Percentiles rank a stretch among this genome's conserved stretches.
Evolutionary conservation across 2,113 vertebrate genomes (phyloP).

Genomic region (Neoarius graeffei): DNA sequence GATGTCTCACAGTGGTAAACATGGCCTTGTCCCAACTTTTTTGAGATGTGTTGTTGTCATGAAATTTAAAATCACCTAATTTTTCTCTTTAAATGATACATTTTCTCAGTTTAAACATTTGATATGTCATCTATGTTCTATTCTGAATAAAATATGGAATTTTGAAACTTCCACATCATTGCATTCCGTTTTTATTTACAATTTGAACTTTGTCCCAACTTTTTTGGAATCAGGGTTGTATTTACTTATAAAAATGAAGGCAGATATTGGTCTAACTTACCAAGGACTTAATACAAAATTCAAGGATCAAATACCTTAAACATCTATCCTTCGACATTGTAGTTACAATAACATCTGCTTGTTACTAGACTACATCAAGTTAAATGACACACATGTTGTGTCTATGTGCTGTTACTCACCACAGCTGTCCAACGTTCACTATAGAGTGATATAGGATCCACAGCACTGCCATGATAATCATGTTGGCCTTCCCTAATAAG

Average conservation of each 20-base stretch:
- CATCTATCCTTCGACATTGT: not conserved
- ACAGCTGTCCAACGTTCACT: constrained; percentile 91
- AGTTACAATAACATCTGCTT: not conserved
- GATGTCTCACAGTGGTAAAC: no score
- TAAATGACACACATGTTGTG: not conserved
- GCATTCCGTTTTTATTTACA: no score
- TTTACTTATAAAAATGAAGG: not conserved
- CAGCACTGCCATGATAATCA: constrained; percentile 85
- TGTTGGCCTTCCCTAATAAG: constrained; percentile 84
- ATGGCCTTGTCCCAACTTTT: no score
- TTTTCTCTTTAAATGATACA: no score
- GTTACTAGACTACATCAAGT: not conserved
- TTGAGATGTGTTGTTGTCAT: no score
- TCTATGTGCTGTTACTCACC: constrained; percentile 75
- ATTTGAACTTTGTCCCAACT: no score
- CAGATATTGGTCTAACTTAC: not conserved
- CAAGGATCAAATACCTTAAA: not conserved
- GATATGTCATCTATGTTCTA: no score
- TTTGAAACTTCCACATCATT: no score
- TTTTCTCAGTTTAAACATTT: no score
- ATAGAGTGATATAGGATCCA: constrained; percentile 92
- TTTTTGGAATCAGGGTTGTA: no score
- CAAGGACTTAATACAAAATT: not conserved
- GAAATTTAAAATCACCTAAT: no score
- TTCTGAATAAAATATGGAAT: no score